Evolutionary conservation across 2,797 vertebrate genomes (phyloP), one percentile per base, ranked within the genome.

Genomic region (Peromyscus nudipes): DNA sequence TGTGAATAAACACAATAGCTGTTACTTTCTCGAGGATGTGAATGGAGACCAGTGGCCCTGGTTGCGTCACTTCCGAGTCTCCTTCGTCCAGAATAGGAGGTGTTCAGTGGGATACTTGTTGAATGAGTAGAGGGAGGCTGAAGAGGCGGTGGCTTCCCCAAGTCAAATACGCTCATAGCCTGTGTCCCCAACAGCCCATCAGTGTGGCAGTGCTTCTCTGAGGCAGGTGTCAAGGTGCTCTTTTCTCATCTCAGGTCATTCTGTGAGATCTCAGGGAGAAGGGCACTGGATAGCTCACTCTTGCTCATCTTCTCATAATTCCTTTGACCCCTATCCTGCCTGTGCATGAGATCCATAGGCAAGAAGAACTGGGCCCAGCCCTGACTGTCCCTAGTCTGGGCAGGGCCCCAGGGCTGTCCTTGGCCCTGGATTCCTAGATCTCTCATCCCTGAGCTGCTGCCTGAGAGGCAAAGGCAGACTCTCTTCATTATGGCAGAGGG

Each of bases 201-300:
- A 75, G 77, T 60, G 19, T 25, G 71, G 43, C 27, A 37, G 52
- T 0, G 1, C 27, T 73, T 64, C 79, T 87, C 71, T 43, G 57
- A 43, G 65, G 80, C 88, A 0, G 75, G 94, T 67, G 40, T 95
- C 96, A 97, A 95, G 95, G 97, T 96, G 90, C 93, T 94, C 94
- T 95, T 97, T 91, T 95, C 91, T 34, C 79, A 21, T 95, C 92
- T 88, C 94, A 95, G 92, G 83, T 55, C 1, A 90, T 52, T 4
- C 52, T 7, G 4, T 31, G 93, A 52, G 25, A 16, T 89, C 97
- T 73, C 89, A 83, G 16, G 40, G 88, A 88, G 80, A 92, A 94
- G 84, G 85, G 97, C 84, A 85, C 89, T 84, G 46, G 91, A 96
- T 92, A 49, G 23, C 52, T 73, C 37, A 40, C 37, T 40, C 71